Base-by-base conservation (phyloP, 2,113 vertebrate species). In the Zootoca vivipara region DNA sequence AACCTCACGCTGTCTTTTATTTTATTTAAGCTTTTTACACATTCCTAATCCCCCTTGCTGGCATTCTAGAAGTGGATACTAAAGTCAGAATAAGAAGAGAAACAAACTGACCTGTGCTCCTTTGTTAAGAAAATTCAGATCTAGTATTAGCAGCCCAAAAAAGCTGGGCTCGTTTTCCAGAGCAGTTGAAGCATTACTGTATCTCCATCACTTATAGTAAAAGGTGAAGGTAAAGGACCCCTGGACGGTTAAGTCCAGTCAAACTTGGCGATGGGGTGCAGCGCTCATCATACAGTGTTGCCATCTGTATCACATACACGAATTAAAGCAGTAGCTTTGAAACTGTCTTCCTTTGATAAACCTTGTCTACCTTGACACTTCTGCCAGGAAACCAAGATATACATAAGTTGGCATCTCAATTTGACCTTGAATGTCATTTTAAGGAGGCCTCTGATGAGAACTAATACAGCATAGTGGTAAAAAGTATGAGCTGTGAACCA, bases 11-110 rank as follows among this genome's bases (percentile, higher is more conserved):
- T 77, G 28, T 13, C 73, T 88, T 88, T 83, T 88, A 67, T 77
- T 83, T 83, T 83, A 88, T 88, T 80, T 83, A 77, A 88, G n/a
- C 58, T 83, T 46, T 88, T 88, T 88, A 88, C 80, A 83, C 87
- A 83, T 83, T 77, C 80, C 38, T 77, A 83, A 88, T 88, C 86
- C 58, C 62, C 15, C 87, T 69, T 77, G 30, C 52, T 88, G 72
- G 80, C 72, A 88, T 83, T 83, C 87, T 67, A 77, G 62, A 83
- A 88, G 83, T 88, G 80, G 80, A 77, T 72, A 77, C 58, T 83
- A 56, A 83, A 77, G 24, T 83, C 73, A 67, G 58, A 83, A 83
- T 75, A 79, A 88, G 56, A n/a, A 35, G 58, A 88, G 72, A 67
- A 88, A 88, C 40, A 22, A 83, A 88, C 20, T 75, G 58, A 83